Percentiles rank a stretch among this genome's conserved stretches.
Evolutionary conservation across 2,113 vertebrate species (phyloP).

Genomic region (Leptobrachium ailaonicum): DNA sequence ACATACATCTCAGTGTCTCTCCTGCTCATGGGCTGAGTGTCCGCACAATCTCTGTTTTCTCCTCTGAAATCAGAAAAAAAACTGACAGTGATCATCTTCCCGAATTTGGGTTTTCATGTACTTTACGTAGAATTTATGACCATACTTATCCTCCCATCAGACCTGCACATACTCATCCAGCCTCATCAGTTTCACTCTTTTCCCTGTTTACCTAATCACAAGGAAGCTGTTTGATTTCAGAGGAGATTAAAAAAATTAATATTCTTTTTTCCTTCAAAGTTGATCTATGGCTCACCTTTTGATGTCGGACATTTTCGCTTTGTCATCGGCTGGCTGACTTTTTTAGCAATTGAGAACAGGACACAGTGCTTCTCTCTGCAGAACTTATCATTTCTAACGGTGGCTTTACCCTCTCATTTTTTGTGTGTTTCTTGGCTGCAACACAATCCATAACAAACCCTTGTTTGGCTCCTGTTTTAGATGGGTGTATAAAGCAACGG

Average conservation of each 20-base stretch:
- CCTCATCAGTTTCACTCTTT: conserved; percentile 43
- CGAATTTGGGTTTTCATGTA: background rate
- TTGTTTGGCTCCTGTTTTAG: too few relatives aligned
- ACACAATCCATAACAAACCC: too few relatives aligned
- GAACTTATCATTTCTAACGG: conserved; percentile 72
- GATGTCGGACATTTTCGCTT: conserved; percentile 54
- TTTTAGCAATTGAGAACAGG: conserved; percentile 9
- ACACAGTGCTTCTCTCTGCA: conserved; percentile 53
- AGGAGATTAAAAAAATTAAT: background rate
- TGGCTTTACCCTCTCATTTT: conserved; percentile 68
- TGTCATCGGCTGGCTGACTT: conserved; percentile 45
- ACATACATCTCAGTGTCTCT: conserved; percentile 72
- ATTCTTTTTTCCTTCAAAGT: too few relatives aligned
- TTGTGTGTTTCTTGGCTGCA: conserved; percentile 64
- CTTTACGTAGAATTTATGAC: conserved; percentile 19
- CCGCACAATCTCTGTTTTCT: conserved; percentile 65
- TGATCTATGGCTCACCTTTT: conserved; percentile 33
- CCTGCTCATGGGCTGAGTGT: conserved; percentile 68
- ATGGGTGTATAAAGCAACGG: too few relatives aligned
- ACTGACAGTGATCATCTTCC: conserved; percentile 52
- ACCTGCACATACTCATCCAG: conserved; percentile 37
- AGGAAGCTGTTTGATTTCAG: conserved; percentile 28
- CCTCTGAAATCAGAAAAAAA: conserved; percentile 69
- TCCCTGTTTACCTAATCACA: conserved; percentile 50
- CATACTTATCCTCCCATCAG: conserved; percentile 57